Evolutionary conservation across 2,888 invertebrate species (phyloP), one percentile per base, ranked within the genome.

Genomic region (Gandaritis pyraliata): DNA sequence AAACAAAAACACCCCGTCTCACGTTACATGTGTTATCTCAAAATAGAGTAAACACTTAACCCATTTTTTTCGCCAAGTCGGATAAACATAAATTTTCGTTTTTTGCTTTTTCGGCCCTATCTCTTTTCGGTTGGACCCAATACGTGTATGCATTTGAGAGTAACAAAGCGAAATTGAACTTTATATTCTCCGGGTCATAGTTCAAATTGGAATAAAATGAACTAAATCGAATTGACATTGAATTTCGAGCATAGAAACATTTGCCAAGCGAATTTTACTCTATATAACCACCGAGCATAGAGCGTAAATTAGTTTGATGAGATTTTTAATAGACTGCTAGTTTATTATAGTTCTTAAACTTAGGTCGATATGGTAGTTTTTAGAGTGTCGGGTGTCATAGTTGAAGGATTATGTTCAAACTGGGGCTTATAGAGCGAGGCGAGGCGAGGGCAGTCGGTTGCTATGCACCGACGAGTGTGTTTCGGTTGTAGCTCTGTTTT

Each of bases 31-130:
- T 83, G 84, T 83, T 83, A 80, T 82, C 78, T 77, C 61, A 74
- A 74, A 72, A 81, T 81, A 78, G 73, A 76, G 76, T 82, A 84
- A 81, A 87, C 83, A 85, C 85, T 86, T 84, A 84, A 83, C 84
- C 84, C 80, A 83, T 81, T 86, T 86, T 64, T 49, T 87, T 86
- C 84, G 77, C 74, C 61, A 68, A 72, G 75, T 77, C 70, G 75
- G 68, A 82, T 82, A 79, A 79, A 80, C 81, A 86, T 86, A 82
- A 86, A 88, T 86, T 80, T 75, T 61, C 68, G 54, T 59, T 81
- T 50, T 85, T 76, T 77, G 12, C 38, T 72, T 79, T 83, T 74
- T 76, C 71, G 67, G 69, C 72, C 65, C 68, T 51, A 59, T 59
- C 59, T 59, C 30, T n/a, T 41, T 23, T 29, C 30, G 11, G 15